Percentiles rank a stretch among this genome's conserved stretches.
Conservation (phyloP, 2,888 invertebrate genomes). For the Ochropleura plecta region DNA sequence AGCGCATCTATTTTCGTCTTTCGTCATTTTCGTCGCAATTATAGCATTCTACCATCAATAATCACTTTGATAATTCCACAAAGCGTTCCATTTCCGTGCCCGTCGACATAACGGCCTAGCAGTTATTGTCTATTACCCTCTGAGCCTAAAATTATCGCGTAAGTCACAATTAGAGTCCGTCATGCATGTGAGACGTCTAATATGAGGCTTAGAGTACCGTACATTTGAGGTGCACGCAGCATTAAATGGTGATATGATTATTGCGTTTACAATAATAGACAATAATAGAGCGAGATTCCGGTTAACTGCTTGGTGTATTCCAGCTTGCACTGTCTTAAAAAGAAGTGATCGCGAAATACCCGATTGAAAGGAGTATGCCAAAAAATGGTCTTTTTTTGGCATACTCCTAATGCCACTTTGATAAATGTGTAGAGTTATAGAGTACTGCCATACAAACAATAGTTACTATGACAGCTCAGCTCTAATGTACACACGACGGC, state of each 20-base stretch:
- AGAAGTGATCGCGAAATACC: neutral
- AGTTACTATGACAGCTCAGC: too few species aligned
- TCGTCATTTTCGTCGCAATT: too few species aligned
- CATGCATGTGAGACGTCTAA: slow-evolving; percentile 70
- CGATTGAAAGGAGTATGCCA: neutral
- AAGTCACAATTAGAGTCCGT: slow-evolving; percentile 73
- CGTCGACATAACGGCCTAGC: slow-evolving; percentile 61
- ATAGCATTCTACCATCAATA: slow-evolving; percentile 1
- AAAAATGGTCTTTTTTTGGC: too few species aligned
- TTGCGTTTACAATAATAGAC: slow-evolving; percentile 11
- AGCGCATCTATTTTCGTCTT: too few species aligned
- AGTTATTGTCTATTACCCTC: slow-evolving; percentile 66
- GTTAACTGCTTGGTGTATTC: neutral
- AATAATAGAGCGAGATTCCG: neutral
- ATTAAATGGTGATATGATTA: slow-evolving; percentile 40
- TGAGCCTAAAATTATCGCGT: slow-evolving; percentile 71
- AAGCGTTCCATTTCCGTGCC: slow-evolving; percentile 38
- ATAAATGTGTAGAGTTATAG: too few species aligned
- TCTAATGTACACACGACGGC: too few species aligned
- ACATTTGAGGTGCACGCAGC: slow-evolving; percentile 39
- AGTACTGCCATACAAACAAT: too few species aligned
- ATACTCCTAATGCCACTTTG: too few species aligned
- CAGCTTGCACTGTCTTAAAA: neutral
- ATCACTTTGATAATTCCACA: slow-evolving; percentile 28
- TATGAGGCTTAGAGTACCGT: slow-evolving; percentile 68